Evolutionary conservation across 2,888 invertebrate species (phyloP), one percentile per base, ranked within the genome.

Genomic region (Stenolophus ochropezus): DNA sequence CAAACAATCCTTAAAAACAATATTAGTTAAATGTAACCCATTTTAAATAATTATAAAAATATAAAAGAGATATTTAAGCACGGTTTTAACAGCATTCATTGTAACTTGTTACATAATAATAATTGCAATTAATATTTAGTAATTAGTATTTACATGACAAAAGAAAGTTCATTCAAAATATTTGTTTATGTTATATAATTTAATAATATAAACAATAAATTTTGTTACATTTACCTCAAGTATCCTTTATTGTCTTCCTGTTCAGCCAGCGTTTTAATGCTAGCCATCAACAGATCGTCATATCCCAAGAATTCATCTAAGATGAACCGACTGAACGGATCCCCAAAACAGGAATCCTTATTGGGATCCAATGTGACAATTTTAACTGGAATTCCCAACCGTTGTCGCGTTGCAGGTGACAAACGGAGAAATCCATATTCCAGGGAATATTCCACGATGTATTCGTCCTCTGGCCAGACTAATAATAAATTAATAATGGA

Each of bases 171-270:
- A n/a, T n/a, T n/a, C n/a, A n/a, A n/a, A n/a, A n/a, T n/a, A n/a
- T n/a, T n/a, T n/a, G n/a, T n/a, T n/a, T n/a, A n/a, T n/a, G n/a
- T n/a, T n/a, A n/a, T n/a, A n/a, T n/a, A n/a, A n/a, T n/a, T n/a
- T n/a, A n/a, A n/a, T n/a, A n/a, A n/a, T n/a, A n/a, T n/a, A n/a
- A n/a, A n/a, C 4, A 8, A 16, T 11, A 27, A 69, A 27, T 16
- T 27, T 23, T 27, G 14, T 1, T 4, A 33, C 14, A 20, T 42
- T 18, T 53, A 95, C 96, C 96, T 93, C 83, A 97, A 91, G 89
- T 95, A 97, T 14, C 98, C 99, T 90, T 98, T 98, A 89, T 98
- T 98, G 85, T 98, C 96, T 88, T 99, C 98, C 85, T 97, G 94
- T 88, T 98, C 98, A 0, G 98, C 98, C 83, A 99, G 90, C 0